phyloP scores from a whole-genome alignment of 2,797 vertebrate genomes.

The Anisognathus igniventris region DNA sequence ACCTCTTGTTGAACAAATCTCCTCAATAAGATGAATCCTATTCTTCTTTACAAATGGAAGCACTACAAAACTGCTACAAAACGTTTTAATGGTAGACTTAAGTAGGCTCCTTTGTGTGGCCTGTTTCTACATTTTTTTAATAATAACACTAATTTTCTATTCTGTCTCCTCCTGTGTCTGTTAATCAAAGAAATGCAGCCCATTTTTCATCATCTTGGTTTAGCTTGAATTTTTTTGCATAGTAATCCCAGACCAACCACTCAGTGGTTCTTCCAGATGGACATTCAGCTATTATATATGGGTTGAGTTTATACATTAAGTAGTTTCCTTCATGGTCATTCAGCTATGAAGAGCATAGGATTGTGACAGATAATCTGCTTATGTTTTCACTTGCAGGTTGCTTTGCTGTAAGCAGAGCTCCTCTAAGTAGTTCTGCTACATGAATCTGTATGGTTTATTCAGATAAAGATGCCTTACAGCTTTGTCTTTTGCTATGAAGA shows the following conservation, averaged over 20 bases:
- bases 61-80: background rate
- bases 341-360: background rate
- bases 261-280: background rate
- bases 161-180: background rate
- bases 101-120: background rate
- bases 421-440: background rate
- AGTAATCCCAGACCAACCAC: background rate
- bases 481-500: background rate
- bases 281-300: background rate
- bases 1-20: background rate
- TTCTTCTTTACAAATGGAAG: background rate
- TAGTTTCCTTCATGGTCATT: constrained; percentile 16
- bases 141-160: constrained; percentile 5
- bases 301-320: constrained; percentile 1
- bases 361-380: constrained; percentile 36
- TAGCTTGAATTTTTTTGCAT: constrained; percentile 48
- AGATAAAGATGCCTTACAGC: background rate
- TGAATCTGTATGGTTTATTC: background rate
- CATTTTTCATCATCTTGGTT: constrained; percentile 35
- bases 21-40: background rate
- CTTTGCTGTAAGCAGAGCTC: constrained; percentile 1
- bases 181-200: constrained; percentile 18
- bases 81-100: background rate
- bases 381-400: constrained; percentile 34
- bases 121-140: background rate